Percentiles rank a stretch among this genome's conserved stretches.
Evolutionary conservation across 2,797 vertebrate genomes (phyloP).

Genomic region (Pseudochromis fuscus): DNA sequence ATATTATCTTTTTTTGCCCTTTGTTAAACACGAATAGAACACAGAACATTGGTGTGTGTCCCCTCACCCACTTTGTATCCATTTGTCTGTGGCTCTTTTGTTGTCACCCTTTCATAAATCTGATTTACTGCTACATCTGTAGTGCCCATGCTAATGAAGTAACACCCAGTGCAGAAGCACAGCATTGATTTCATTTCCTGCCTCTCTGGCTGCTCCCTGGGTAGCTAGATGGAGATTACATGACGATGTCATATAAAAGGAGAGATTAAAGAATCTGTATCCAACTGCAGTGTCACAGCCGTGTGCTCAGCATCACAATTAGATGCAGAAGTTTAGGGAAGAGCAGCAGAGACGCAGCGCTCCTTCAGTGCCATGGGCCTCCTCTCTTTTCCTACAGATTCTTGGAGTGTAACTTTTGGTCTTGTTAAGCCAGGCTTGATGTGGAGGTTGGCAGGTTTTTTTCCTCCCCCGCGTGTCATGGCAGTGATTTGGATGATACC

Average conservation of each 20-base stretch:
- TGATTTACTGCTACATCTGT: slow-evolving; percentile 81
- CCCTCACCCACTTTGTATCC: slow-evolving; percentile 56
- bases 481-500: slow-evolving; percentile 59
- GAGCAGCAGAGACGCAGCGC: slow-evolving; percentile 30
- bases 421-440: slow-evolving; percentile 66
- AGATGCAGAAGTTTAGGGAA: slow-evolving; percentile 61
- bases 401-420: slow-evolving; percentile 63
- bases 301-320: slow-evolving; percentile 77
- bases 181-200: slow-evolving; percentile 85
- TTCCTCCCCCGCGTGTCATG: slow-evolving; percentile 37
- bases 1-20: slow-evolving; percentile 12
- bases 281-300: slow-evolving; percentile 67
- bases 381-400: slow-evolving; percentile 39
- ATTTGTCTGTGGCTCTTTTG: slow-evolving; percentile 53
- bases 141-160: slow-evolving; percentile 82
- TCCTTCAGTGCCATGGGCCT: slow-evolving; percentile 20
- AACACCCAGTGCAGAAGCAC: slow-evolving; percentile 73
- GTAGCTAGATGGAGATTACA: slow-evolving; percentile 78
- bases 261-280: slow-evolving; percentile 81
- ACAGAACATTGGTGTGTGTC: slow-evolving; percentile 37
- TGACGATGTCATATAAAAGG: slow-evolving; percentile 77
- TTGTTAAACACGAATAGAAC: slow-evolving; percentile 51
- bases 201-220: slow-evolving; percentile 69
- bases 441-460: slow-evolving; percentile 57
- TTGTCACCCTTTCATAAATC: slow-evolving; percentile 75